Percentiles rank a stretch among this genome's conserved stretches.
phyloP scores from a whole-genome alignment of 2,113 vertebrate genomes.

The Nesospiza acunhae region DNA sequence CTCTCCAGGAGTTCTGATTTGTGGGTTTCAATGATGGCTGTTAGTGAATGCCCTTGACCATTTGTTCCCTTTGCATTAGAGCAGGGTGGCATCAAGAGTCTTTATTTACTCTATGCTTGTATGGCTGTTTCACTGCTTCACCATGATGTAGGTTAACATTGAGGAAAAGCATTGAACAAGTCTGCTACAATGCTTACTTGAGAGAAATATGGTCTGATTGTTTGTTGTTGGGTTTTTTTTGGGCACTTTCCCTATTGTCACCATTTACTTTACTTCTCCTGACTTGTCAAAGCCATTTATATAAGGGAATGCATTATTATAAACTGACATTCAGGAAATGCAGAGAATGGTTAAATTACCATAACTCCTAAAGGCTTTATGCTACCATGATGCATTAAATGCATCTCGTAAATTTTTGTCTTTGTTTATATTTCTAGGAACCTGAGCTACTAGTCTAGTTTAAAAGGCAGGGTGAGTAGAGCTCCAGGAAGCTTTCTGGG shows the following conservation, averaged over 20 bases:
- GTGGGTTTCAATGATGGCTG: neutral
- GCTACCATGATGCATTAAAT: conserved; percentile 49
- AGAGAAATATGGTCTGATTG: neutral
- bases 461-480: neutral
- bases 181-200: neutral
- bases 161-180: neutral
- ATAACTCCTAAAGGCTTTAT: conserved; percentile 27
- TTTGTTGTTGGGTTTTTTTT: neutral
- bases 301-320: conserved; percentile 27
- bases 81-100: neutral
- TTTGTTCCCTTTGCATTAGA: neutral
- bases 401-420: conserved; percentile 33
- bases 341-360: neutral
- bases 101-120: conserved; percentile 20
- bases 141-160: neutral
- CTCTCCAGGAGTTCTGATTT: conserved; percentile 55
- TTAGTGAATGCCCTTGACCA: conserved; percentile 8
- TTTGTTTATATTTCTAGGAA: conserved; percentile 14
- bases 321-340: conserved; percentile 47
- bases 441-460: neutral
- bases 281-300: conserved; percentile 22
- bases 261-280: neutral
- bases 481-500: neutral
- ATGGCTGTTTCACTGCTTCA: neutral
- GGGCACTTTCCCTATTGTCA: neutral